Evolutionary conservation across 1,140 invertebrate species (phyloP).

Genomic region (Megalopta genalis): DNA sequence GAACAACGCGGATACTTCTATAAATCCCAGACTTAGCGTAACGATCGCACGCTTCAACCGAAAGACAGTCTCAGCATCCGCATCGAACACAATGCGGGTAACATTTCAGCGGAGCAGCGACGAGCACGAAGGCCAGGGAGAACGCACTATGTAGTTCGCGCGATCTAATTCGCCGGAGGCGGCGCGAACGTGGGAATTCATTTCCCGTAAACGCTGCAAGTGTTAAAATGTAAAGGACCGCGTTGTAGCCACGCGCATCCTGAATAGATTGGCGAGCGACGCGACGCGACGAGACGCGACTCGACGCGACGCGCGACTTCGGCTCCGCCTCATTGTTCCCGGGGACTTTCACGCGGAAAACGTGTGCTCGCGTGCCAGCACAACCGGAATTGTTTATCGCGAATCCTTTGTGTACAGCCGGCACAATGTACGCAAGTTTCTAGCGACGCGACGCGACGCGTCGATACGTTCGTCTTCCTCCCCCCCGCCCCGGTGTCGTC

Average conservation of each 20-base stretch:
- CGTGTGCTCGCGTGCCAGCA: slow-evolving; percentile 32
- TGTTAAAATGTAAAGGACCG: slow-evolving; percentile 29
- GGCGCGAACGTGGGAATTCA: slow-evolving; percentile 1
- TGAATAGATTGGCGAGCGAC: slow-evolving; percentile 17
- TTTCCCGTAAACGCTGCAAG: slow-evolving; percentile 2
- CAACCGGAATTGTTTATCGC: slow-evolving; percentile 57
- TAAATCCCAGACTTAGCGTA: too few species aligned
- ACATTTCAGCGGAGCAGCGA: background rate
- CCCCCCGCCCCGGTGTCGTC: background rate
- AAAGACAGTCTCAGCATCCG: background rate
- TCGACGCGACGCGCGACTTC: background rate
- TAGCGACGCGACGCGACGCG: background rate
- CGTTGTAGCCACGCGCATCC: slow-evolving; percentile 2
- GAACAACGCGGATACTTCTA: too few species aligned
- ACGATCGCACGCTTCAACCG: too few species aligned
- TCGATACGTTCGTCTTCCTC: slow-evolving; percentile 11
- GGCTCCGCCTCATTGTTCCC: background rate
- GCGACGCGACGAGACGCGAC: too few species aligned
- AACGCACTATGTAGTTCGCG: background rate
- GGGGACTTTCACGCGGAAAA: slow-evolving; percentile 34
- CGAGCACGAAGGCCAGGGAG: background rate
- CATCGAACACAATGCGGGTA: background rate
- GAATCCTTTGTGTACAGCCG: background rate
- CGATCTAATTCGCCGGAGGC: background rate
- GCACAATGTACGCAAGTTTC: slow-evolving; percentile 8